A percentile compares a stretch with the other conserved stretches of the same genome.
These are phyloP conservation scores for Piscicola geometra DNA, from an alignment of 2,888 invertebrate genomes.

Conservation along the genomic window DNA sequence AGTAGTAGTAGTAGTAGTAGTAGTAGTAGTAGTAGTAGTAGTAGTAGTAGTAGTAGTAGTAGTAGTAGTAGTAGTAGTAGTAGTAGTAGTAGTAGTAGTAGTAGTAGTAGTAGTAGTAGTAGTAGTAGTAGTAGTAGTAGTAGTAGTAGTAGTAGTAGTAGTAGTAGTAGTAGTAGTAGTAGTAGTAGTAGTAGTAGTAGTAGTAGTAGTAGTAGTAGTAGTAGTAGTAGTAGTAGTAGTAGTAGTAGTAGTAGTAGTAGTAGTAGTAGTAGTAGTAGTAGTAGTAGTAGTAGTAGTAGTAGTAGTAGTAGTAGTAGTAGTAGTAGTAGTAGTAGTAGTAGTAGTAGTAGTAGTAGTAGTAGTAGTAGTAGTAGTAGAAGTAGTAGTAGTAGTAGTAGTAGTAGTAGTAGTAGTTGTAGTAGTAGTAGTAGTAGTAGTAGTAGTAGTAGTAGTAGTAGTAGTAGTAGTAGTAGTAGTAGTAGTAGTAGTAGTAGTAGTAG, in stretches of 20 bases:
- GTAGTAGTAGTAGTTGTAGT: no score
- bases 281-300: conserved; percentile 29
- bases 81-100: not conserved
- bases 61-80: not conserved
- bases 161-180: not conserved
- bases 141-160: not conserved
- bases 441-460: conserved; percentile 7
- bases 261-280: not conserved
- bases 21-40: not conserved
- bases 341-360: no score
- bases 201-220: not conserved
- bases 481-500: conserved; percentile 14
- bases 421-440: conserved; percentile 1
- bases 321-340: no score
- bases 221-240: not conserved
- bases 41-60: not conserved
- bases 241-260: not conserved
- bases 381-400: no score
- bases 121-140: not conserved
- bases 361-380: no score
- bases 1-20: conserved; percentile 10
- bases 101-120: not conserved
- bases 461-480: conserved; percentile 5
- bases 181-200: not conserved
- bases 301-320: conserved; percentile 13